A percentile compares a stretch with the other conserved stretches of the same genome.
phyloP scores from a whole-genome alignment of 2,888 invertebrate species.

The Ichneumoninae sp. region DNA sequence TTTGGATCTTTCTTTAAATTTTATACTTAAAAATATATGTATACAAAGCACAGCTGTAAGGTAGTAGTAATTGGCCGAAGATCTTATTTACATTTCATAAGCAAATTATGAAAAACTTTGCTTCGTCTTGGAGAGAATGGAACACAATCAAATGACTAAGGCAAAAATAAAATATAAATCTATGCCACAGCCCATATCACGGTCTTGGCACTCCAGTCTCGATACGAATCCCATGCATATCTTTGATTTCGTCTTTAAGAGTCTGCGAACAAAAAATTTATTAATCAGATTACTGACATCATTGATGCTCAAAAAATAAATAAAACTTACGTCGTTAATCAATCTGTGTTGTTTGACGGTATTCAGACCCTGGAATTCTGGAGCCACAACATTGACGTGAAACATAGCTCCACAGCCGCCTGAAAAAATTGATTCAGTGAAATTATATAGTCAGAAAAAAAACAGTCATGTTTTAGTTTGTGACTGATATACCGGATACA shows the following conservation, averaged over 20 bases:
- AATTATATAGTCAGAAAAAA: neutral
- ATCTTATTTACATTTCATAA: conserved; percentile 45
- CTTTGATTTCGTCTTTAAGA: conserved; percentile 91
- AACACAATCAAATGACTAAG: conserved; percentile 11
- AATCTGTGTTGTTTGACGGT: conserved; percentile 91
- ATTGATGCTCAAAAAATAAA: neutral
- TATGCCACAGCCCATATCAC: conserved; percentile 6
- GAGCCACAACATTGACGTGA: conserved; percentile 89
- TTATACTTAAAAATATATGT: conserved; percentile 39
- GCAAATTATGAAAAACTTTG: conserved; percentile 8
- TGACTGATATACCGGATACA: conserved; percentile 86
- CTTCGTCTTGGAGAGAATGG: neutral
- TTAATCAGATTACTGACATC: conserved; percentile 14
- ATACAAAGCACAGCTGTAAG: conserved; percentile 36
- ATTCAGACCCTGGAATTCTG: conserved; percentile 89
- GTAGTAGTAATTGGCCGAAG: neutral
- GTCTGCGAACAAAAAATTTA: conserved; percentile 82
- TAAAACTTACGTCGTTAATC: conserved; percentile 87
- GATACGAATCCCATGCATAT: conserved; percentile 93
- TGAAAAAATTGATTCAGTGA: conserved; percentile 72
- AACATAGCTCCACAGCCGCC: conserved; percentile 94
- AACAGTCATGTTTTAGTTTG: neutral
- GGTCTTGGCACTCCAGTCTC: conserved; percentile 86
- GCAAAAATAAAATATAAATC: neutral
- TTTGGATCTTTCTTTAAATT: conserved; percentile 25